phyloP scores from a whole-genome alignment of 2,888 invertebrate species.

The Acanthacorydalis orientalis region DNA sequence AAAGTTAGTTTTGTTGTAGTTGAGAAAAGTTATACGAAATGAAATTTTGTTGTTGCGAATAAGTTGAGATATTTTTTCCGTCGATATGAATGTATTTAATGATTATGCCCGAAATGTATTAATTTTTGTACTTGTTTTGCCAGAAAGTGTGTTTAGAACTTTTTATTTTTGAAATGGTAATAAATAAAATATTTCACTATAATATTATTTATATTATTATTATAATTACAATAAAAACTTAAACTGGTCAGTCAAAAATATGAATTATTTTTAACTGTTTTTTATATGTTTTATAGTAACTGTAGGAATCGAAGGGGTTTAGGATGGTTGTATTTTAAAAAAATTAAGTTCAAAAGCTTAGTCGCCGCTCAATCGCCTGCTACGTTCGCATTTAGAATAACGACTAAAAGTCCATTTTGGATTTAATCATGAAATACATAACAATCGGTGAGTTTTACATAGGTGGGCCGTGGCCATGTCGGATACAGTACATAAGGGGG shows the following conservation, averaged over 20 bases:
- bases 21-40: too few species aligned
- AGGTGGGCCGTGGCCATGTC: background rate
- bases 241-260: conserved; percentile 2
- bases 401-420: conserved; percentile 3
- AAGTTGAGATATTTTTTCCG: too few species aligned
- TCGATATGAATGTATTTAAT: too few species aligned
- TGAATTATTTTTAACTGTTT: background rate
- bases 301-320: conserved; percentile 5
- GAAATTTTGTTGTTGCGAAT: too few species aligned
- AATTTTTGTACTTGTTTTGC: background rate
- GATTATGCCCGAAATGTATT: background rate
- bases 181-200: background rate
- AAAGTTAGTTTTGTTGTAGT: too few species aligned
- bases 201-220: background rate
- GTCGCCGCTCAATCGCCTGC: conserved; percentile 3
- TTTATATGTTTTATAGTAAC: background rate
- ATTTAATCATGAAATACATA: conserved; percentile 3
- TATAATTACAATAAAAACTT: conserved; percentile 4
- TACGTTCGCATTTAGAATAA: conserved; percentile 5
- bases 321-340: conserved; percentile 5
- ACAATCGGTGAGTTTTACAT: background rate
- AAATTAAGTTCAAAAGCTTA: conserved; percentile 5
- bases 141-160: too few species aligned
- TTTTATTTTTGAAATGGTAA: too few species aligned
- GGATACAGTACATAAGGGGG: background rate